Percentiles rank a stretch among this genome's conserved stretches.
Conservation (phyloP, 2,797 vertebrate species). For the Mastacembelus armatus region DNA sequence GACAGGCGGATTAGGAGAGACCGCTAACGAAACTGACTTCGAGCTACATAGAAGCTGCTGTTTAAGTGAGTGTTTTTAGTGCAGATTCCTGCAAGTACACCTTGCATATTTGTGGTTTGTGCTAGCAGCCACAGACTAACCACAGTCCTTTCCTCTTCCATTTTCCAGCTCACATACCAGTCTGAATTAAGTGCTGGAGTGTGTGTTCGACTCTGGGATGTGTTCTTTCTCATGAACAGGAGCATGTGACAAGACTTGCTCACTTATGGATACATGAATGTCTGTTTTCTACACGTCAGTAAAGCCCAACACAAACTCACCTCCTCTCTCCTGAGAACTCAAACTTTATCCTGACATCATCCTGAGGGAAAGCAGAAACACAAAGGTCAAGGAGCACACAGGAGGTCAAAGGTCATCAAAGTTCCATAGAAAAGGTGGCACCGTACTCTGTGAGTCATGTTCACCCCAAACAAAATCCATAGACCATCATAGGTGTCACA, state of each 20-base stretch:
- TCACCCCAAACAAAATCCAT: neutral
- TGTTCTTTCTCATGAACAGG: constrained; percentile 57
- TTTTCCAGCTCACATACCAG: constrained; percentile 84
- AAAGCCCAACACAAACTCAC: constrained; percentile 74
- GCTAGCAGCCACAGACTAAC: constrained; percentile 86
- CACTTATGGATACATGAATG: neutral
- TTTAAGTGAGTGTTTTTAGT: constrained; percentile 57
- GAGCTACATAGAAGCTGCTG: constrained; percentile 57
- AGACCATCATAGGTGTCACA: no score
- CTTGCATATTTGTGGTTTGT: constrained; percentile 93
- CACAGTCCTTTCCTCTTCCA: constrained; percentile 82
- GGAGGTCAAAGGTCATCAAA: neutral
- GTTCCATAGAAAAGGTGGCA: neutral
- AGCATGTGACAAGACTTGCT: constrained; percentile 52
- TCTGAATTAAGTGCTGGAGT: constrained; percentile 62
- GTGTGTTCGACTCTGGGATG: constrained; percentile 39
- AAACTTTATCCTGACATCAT: constrained; percentile 90
- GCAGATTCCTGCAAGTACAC: constrained; percentile 87
- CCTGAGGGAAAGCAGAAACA: constrained; percentile 64
- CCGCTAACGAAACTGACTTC: constrained; percentile 33
- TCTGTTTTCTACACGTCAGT: no score
- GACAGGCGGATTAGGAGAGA: constrained; percentile 29
- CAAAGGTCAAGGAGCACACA: constrained; percentile 12
- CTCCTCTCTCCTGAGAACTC: constrained; percentile 94
- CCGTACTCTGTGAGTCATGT: neutral